Percentiles rank a stretch among this genome's conserved stretches.
These are phyloP conservation scores for Lepilemur septentrionalis DNA, from an alignment of 2,797 vertebrate species.

Conservation along the genomic window DNA sequence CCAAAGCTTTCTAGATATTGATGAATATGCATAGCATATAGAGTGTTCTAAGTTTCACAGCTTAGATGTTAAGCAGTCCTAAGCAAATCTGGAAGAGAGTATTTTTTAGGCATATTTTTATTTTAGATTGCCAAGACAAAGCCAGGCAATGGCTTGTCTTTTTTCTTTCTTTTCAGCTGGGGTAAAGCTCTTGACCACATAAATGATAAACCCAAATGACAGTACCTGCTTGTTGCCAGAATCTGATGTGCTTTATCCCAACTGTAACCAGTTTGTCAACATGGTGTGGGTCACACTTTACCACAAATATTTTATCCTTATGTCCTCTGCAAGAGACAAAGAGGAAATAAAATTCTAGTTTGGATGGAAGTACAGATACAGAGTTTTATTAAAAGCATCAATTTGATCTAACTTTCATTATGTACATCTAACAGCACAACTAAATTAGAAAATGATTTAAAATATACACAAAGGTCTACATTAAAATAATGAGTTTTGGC, in stretches of 20 bases:
- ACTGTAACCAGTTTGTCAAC: slow-evolving; percentile 95
- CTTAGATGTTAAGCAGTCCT: neutral
- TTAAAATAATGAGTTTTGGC: neutral
- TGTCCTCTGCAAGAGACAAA: slow-evolving; percentile 88
- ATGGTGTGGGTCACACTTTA: slow-evolving; percentile 95
- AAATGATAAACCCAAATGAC: neutral
- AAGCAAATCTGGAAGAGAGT: neutral
- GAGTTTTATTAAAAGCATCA: slow-evolving; percentile 24
- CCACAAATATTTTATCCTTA: slow-evolving; percentile 96
- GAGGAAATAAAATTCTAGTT: neutral
- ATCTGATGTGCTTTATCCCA: slow-evolving; percentile 97
- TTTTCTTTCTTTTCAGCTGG: neutral
- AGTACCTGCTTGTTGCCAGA: slow-evolving; percentile 98
- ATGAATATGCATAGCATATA: neutral
- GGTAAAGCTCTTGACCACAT: neutral
- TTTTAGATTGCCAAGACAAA: neutral
- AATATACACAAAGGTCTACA: neutral
- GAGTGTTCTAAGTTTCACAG: neutral
- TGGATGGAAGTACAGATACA: neutral
- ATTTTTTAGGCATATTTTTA: neutral
- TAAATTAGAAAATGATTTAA: slow-evolving; percentile 30
- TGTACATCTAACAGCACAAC: neutral
- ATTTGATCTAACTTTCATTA: slow-evolving; percentile 36
- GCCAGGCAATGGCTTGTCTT: neutral
- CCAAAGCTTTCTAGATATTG: slow-evolving; percentile 35